These are phyloP conservation scores for Myzus persicae DNA, from an alignment of 1,140 invertebrate species.

Conservation along the genomic window DNA sequence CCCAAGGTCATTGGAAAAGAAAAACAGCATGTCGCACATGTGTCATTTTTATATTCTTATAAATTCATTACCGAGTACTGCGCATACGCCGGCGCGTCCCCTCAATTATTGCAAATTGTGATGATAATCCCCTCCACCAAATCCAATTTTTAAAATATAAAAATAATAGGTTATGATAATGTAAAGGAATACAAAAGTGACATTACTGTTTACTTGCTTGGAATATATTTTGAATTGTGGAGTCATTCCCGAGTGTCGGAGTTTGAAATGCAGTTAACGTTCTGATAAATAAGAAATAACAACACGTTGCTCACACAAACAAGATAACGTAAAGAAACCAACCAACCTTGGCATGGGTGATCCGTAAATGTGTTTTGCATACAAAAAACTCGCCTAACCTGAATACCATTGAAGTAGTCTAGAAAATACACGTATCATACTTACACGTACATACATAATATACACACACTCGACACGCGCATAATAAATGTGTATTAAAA, in stretches of 20 bases:
- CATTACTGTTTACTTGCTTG: background rate
- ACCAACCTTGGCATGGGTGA: background rate
- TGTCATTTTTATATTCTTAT: background rate
- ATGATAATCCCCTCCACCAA: background rate
- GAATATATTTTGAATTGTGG: background rate
- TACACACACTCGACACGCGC: background rate
- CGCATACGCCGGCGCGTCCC: too few species aligned
- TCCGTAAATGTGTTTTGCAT: conserved; percentile 1
- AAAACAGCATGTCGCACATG: background rate
- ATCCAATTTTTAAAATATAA: background rate
- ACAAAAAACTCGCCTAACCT: conserved; percentile 23
- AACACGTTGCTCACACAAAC: background rate
- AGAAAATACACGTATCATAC: background rate
- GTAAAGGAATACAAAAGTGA: background rate
- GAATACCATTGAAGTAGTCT: conserved; percentile 39
- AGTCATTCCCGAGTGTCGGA: background rate
- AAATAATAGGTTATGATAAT: background rate
- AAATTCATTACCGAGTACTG: background rate
- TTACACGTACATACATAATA: background rate
- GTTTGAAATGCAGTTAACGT: background rate
- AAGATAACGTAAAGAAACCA: conserved; percentile 3
- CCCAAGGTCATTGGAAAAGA: background rate
- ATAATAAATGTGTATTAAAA: background rate
- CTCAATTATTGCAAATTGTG: background rate
- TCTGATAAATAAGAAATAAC: background rate